These are phyloP conservation scores for Tricholauxania praeusta DNA, from an alignment of 2,888 invertebrate species.

Conservation along the genomic window DNA sequence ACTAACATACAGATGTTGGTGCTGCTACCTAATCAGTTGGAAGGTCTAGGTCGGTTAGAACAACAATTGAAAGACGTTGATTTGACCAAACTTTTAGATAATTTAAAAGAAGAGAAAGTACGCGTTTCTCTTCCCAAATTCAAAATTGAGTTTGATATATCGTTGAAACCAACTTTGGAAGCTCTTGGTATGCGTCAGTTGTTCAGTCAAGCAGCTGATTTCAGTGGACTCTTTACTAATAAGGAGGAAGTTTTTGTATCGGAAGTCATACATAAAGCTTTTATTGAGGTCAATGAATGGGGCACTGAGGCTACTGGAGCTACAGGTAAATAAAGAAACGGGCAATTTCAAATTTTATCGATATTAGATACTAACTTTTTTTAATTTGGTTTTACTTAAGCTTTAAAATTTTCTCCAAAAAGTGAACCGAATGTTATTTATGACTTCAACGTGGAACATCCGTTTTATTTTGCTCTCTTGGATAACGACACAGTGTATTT, in stretches of 20 bases:
- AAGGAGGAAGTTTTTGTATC: too few species aligned
- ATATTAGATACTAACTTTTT: too few species aligned
- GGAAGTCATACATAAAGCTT: too few species aligned
- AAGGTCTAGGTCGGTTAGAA: constrained; percentile 76
- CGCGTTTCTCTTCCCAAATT: constrained; percentile 80
- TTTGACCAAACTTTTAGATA: constrained; percentile 69
- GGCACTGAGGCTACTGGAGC: constrained; percentile 91
- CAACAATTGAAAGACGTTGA: constrained; percentile 72
- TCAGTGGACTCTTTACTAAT: too few species aligned
- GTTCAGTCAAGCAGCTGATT: too few species aligned
- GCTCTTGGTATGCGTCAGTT: constrained; percentile 78
- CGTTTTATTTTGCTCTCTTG: constrained; percentile 61
- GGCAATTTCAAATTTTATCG: too few species aligned
- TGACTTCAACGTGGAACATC: constrained; percentile 60
- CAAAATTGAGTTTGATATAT: constrained; percentile 80
- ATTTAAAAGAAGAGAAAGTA: constrained; percentile 70
- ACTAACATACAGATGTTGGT: too few species aligned
- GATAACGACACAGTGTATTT: constrained; percentile 53
- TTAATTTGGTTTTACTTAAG: constrained; percentile 50
- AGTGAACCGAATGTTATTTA: constrained; percentile 53
- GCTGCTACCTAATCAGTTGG: constrained; percentile 77
- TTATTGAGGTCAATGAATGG: constrained; percentile 88
- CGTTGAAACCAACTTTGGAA: constrained; percentile 71
- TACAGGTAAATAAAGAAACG: constrained; percentile 67
- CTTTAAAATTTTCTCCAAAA: constrained; percentile 55